These are phyloP conservation scores for Marasmarcha lunaedactyla DNA, from an alignment of 2,888 invertebrate species.

Conservation along the genomic window DNA sequence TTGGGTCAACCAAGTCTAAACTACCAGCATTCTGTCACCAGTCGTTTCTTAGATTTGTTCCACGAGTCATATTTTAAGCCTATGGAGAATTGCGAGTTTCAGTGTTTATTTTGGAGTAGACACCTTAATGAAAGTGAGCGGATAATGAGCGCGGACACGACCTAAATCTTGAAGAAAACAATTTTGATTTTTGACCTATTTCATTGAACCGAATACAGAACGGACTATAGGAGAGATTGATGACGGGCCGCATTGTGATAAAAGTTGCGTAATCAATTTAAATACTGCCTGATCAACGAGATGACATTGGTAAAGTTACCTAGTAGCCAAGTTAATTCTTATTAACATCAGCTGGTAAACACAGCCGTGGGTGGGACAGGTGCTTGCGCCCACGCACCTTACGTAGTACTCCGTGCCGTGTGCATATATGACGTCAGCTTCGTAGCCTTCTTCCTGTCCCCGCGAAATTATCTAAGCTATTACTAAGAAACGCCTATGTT, in stretches of 20 bases:
- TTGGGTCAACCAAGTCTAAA: constrained; percentile 10
- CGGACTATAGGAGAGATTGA: no score
- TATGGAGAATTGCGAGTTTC: constrained; percentile 44
- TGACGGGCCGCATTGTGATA: no score
- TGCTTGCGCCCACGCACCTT: constrained; percentile 34
- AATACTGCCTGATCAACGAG: no score
- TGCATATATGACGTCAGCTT: constrained; percentile 56
- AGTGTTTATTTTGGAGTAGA: constrained; percentile 50
- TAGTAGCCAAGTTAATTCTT: no score
- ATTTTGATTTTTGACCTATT: not conserved
- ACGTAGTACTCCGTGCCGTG: constrained; percentile 39
- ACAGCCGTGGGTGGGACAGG: constrained; percentile 44
- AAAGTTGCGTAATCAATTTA: no score
- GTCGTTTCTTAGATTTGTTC: constrained; percentile 39
- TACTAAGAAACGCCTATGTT: no score
- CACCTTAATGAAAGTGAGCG: constrained; percentile 39
- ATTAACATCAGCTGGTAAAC: not conserved
- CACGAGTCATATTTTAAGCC: constrained; percentile 57
- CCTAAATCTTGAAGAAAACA: constrained; percentile 25
- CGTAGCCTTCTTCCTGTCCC: constrained; percentile 32
- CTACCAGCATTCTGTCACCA: constrained; percentile 31
- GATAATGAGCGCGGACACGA: constrained; percentile 34
- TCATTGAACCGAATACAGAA: not conserved
- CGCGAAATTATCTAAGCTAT: no score
- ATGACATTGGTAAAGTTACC: no score